These are phyloP conservation scores for Lophotriccus pileatus DNA, from an alignment of 2,797 vertebrate genomes.

Conservation along the genomic window DNA sequence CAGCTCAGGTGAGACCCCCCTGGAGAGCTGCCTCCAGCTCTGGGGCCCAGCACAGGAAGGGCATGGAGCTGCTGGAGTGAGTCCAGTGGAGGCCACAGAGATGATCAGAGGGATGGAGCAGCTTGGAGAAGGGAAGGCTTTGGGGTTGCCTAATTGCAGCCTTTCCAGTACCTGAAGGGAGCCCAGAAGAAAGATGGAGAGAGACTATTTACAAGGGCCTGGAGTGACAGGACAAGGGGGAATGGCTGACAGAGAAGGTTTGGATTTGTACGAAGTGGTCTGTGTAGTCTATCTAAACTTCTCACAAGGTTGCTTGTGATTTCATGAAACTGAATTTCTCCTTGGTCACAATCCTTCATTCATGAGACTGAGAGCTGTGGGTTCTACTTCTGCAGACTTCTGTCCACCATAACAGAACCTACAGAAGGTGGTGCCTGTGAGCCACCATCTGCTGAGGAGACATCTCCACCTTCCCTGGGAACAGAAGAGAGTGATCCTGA, in stretches of 20 bases:
- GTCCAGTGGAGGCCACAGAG: neutral
- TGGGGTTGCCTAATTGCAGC: neutral
- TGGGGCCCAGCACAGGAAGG: neutral
- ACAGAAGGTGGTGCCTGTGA: conserved; percentile 79
- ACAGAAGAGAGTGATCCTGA: conserved; percentile 87
- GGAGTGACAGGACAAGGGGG: neutral
- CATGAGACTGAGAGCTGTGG: neutral
- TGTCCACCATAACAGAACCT: conserved; percentile 91
- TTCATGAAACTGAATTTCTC: neutral
- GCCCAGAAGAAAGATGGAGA: neutral
- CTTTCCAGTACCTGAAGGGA: neutral
- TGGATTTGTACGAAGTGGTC: neutral
- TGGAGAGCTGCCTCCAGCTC: neutral
- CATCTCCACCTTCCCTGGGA: conserved; percentile 77
- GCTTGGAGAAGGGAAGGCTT: neutral
- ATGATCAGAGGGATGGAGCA: neutral
- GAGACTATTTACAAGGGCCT: neutral
- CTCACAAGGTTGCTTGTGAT: neutral
- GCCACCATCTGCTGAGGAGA: conserved; percentile 78
- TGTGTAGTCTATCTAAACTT: neutral
- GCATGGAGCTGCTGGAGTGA: neutral
- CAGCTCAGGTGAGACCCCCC: neutral
- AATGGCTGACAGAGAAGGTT: neutral
- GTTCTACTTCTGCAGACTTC: conserved; percentile 64
- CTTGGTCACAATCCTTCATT: neutral